A percentile compares a stretch with the other conserved stretches of the same genome.
Conservation (phyloP, 2,113 vertebrate genomes). For the Syrrhaptes paradoxus region DNA sequence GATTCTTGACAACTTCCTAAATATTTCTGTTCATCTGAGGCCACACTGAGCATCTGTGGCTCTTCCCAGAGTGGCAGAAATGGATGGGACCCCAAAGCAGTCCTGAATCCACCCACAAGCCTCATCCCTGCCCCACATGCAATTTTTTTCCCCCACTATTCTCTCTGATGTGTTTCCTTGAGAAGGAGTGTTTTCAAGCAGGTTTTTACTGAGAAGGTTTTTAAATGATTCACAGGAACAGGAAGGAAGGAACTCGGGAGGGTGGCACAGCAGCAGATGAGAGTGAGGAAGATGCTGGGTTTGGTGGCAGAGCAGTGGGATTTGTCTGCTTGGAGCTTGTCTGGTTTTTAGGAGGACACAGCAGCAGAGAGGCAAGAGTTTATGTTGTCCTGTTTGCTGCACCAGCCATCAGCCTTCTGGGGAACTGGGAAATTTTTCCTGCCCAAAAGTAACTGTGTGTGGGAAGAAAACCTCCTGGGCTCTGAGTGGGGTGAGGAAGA, state of each 20-base stretch:
- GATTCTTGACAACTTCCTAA: background rate
- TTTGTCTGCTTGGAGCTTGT: background rate
- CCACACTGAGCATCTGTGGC: background rate
- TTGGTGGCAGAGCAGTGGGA: background rate
- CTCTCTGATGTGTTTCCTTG: background rate
- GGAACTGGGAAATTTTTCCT: background rate
- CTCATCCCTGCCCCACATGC: background rate
- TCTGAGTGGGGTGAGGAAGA: background rate
- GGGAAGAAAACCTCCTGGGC: background rate
- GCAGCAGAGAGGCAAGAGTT: background rate
- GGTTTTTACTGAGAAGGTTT: background rate
- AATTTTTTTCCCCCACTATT: background rate
- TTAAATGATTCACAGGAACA: background rate
- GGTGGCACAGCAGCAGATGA: background rate
- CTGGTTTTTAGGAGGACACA: background rate
- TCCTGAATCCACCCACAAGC: background rate
- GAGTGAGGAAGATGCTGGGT: background rate
- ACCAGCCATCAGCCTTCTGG: background rate
- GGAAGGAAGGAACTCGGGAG: background rate
- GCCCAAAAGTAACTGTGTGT: background rate
- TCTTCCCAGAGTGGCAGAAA: background rate
- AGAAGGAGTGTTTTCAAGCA: background rate
- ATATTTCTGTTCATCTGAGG: background rate
- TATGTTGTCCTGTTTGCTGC: background rate
- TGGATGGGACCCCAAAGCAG: background rate